phyloP scores from a whole-genome alignment of 2,113 vertebrate species.

The Cisticola juncidis region DNA sequence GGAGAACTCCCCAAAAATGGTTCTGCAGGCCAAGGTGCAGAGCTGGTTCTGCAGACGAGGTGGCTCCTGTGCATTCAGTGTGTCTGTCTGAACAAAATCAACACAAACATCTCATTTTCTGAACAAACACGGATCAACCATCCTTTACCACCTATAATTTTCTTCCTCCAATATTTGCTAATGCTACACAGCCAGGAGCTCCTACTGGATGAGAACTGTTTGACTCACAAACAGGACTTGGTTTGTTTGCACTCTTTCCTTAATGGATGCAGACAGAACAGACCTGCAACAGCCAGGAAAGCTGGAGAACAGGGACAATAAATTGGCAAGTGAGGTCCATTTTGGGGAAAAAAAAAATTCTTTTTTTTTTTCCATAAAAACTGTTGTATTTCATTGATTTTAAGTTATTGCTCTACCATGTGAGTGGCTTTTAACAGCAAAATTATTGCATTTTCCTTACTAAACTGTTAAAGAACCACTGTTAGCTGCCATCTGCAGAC shows the following conservation, averaged over 20 bases:
- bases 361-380: background rate
- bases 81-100: background rate
- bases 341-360: background rate
- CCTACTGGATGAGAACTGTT: background rate
- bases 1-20: background rate
- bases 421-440: background rate
- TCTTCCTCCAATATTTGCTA: background rate
- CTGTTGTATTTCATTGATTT: background rate
- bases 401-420: background rate
- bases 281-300: background rate
- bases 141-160: slow-evolving; percentile 5
- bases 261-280: background rate
- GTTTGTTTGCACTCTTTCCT: background rate
- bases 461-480: background rate
- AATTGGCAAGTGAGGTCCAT: background rate
- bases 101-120: background rate
- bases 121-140: background rate
- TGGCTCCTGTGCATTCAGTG: background rate
- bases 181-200: background rate
- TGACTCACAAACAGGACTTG: background rate
- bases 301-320: background rate
- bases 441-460: background rate
- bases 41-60: background rate
- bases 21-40: accelerated
- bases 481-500: background rate